phyloP scores from a whole-genome alignment of 2,797 vertebrate species.

The Onychomys leucogaster region DNA sequence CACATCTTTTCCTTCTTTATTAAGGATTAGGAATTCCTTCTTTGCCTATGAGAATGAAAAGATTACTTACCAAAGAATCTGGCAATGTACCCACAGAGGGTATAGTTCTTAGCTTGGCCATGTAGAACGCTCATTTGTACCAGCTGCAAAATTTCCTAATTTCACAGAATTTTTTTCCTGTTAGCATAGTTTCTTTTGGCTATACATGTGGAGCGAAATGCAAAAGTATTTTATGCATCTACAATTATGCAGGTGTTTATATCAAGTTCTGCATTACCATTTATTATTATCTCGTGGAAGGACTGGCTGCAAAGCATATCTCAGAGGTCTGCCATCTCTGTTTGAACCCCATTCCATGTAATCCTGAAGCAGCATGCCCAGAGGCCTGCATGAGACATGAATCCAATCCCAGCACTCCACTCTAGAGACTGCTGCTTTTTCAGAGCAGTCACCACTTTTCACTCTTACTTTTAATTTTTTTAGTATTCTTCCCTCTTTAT shows the following conservation, averaged over 20 bases:
- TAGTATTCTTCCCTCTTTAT: neutral
- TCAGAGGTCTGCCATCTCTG: slow-evolving; percentile 58
- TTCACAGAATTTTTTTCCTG: slow-evolving; percentile 45
- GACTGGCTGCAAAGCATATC: slow-evolving; percentile 9
- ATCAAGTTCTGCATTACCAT: slow-evolving; percentile 52
- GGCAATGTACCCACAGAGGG: neutral
- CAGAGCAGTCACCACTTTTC: neutral
- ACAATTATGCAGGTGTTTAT: slow-evolving; percentile 31
- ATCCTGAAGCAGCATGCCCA: neutral
- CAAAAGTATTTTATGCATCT: slow-evolving; percentile 48
- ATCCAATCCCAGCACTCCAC: neutral
- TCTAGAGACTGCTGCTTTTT: neutral
- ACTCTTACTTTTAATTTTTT: neutral
- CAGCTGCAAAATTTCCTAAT: slow-evolving; percentile 55
- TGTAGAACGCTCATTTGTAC: slow-evolving; percentile 40
- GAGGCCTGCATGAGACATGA: neutral
- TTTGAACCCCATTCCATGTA: neutral
- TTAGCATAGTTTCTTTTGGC: slow-evolving; percentile 42
- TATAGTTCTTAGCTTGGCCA: neutral
- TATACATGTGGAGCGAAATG: slow-evolving; percentile 59
- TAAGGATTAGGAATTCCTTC: slow-evolving; percentile 56
- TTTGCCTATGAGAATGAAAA: slow-evolving; percentile 66
- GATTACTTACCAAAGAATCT: slow-evolving; percentile 54
- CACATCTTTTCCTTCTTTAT: slow-evolving; percentile 56
- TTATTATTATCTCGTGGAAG: slow-evolving; percentile 53